A percentile compares a stretch with the other conserved stretches of the same genome.
These are phyloP conservation scores for Sprattus sprattus DNA, from an alignment of 2,113 vertebrate genomes.

Conservation along the genomic window DNA sequence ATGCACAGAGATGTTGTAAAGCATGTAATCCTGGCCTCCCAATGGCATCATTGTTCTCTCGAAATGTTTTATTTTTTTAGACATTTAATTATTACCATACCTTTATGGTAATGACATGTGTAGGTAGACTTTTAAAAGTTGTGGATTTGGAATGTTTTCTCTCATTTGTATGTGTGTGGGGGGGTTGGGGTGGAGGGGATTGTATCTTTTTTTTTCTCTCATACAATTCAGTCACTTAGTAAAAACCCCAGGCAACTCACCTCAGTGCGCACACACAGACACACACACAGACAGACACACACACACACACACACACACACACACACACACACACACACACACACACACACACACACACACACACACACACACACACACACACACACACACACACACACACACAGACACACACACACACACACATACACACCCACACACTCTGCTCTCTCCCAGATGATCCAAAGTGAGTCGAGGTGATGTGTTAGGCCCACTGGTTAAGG, in stretches of 20 bases:
- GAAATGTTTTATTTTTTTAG: background rate
- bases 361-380: background rate
- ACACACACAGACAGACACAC: background rate
- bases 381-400: background rate
- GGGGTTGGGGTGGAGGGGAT: background rate
- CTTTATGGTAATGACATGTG: background rate
- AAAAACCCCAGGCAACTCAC: constrained; percentile 5
- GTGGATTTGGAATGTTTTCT: background rate
- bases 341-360: background rate
- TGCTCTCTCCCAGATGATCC: background rate
- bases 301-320: background rate
- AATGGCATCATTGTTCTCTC: background rate
- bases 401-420: background rate
- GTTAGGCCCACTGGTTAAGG: constrained; percentile 71
- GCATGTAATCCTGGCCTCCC: background rate
- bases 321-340: background rate
- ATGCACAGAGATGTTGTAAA: background rate
- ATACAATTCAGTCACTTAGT: background rate
- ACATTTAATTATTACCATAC: background rate
- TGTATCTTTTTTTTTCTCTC: background rate
- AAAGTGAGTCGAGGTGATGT: background rate
- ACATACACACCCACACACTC: background rate
- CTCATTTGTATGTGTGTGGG: background rate
- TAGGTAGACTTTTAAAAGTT: background rate
- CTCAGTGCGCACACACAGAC: background rate